Conservation (phyloP, 2,888 invertebrate genomes). For the Tubulanus polymorphus region DNA sequence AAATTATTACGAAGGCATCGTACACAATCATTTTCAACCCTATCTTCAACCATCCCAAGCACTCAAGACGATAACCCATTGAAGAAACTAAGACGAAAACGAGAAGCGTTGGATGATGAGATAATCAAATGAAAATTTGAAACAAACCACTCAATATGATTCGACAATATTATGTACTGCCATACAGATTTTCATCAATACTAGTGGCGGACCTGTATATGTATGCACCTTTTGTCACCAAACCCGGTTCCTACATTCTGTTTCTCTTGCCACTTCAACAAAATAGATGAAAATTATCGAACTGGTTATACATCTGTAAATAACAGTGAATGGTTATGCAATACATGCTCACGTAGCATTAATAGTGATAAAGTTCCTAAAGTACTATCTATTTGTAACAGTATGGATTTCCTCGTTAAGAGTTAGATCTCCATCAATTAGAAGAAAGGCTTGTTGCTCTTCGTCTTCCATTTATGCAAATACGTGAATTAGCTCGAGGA, state of each 20-base stretch:
- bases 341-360: background rate
- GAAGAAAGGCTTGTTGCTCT: constrained; percentile 7
- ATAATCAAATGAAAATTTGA: no score
- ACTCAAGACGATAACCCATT: no score
- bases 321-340: background rate
- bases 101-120: no score
- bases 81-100: no score
- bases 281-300: no score
- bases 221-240: background rate
- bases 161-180: no score
- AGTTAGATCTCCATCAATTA: background rate
- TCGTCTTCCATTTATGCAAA: constrained; percentile 10
- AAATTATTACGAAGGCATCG: no score
- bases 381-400: background rate
- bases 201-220: background rate
- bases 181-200: no score
- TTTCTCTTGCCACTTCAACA: no score
- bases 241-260: background rate
- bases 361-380: background rate
- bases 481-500: constrained; percentile 8
- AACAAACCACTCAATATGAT: no score
- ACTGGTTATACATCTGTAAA: background rate
- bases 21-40: no score
- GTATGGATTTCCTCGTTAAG: background rate
- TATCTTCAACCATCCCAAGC: no score